Percentiles rank a stretch among this genome's conserved stretches.
Evolutionary conservation across 2,888 invertebrate genomes (phyloP).

Genomic region (Laspeyria flexula): DNA sequence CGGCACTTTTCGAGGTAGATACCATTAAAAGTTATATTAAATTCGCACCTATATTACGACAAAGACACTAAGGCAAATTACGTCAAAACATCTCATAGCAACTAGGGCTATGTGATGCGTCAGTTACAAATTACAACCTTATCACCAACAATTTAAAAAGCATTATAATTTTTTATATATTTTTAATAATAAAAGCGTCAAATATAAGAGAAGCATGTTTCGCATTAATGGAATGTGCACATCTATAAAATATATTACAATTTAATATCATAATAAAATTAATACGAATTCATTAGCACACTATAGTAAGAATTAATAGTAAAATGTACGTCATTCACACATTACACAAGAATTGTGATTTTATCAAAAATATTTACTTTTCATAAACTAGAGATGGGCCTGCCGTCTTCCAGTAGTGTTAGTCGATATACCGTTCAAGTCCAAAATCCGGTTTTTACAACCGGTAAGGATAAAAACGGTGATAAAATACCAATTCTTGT

Average conservation of each 20-base stretch:
- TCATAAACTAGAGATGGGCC: constrained; percentile 48
- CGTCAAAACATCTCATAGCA: no score
- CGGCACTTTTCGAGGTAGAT: constrained; percentile 16
- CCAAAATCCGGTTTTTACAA: constrained; percentile 9
- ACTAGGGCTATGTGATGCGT: no score
- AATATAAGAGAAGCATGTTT: constrained; percentile 74
- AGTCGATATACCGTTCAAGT: constrained; percentile 17
- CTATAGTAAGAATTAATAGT: constrained; percentile 82
- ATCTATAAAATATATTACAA: constrained; percentile 81
- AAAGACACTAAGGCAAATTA: not conserved
- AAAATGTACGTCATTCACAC: constrained; percentile 69
- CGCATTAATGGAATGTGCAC: constrained; percentile 81
- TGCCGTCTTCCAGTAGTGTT: constrained; percentile 49
- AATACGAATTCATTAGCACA: constrained; percentile 84
- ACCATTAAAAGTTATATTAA: constrained; percentile 3
- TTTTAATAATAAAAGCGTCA: constrained; percentile 37
- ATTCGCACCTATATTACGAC: constrained; percentile 4
- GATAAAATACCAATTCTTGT: constrained; percentile 57
- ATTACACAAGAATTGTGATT: constrained; percentile 67
- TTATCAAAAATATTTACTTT: constrained; percentile 42
- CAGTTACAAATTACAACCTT: no score
- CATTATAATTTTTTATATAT: not conserved
- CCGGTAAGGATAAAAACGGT: constrained; percentile 17
- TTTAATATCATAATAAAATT: constrained; percentile 78
- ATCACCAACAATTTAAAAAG: constrained; percentile 8